These are phyloP conservation scores for Campaea margaritaria DNA, from an alignment of 2,888 invertebrate genomes.

Conservation along the genomic window DNA sequence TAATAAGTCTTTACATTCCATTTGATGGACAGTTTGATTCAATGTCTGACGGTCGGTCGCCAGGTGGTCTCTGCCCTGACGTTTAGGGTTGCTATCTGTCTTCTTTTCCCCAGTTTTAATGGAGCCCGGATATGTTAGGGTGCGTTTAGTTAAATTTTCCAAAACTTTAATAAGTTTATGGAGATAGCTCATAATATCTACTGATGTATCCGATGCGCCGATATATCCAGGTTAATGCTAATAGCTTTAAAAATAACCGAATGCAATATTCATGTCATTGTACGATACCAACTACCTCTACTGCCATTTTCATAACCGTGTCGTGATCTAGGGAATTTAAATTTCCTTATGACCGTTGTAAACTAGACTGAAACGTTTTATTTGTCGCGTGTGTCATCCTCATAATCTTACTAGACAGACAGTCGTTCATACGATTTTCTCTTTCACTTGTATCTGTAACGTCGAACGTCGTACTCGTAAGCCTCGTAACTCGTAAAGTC, in stretches of 20 bases:
- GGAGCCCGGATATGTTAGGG: constrained; percentile 20
- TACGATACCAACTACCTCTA: too few species aligned
- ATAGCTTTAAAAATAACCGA: too few species aligned
- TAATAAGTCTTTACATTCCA: constrained; percentile 60
- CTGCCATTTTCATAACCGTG: not conserved
- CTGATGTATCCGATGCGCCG: too few species aligned
- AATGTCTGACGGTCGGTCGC: constrained; percentile 55
- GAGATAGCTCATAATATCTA: too few species aligned
- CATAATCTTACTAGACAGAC: constrained; percentile 49
- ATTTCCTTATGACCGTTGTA: constrained; percentile 45
- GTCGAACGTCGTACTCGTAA: constrained; percentile 49
- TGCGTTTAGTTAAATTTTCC: too few species aligned
- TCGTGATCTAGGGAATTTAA: constrained; percentile 43
- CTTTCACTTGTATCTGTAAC: constrained; percentile 45
- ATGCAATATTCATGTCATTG: too few species aligned
- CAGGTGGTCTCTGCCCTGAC: constrained; percentile 61
- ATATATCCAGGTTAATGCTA: too few species aligned
- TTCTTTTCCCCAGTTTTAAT: constrained; percentile 15
- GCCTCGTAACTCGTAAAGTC: constrained; percentile 55
- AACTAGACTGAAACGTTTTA: constrained; percentile 44
- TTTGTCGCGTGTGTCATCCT: constrained; percentile 51
- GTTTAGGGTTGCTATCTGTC: constrained; percentile 29
- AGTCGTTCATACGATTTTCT: constrained; percentile 51
- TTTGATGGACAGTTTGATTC: constrained; percentile 63
- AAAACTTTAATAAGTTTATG: too few species aligned